phyloP scores from a whole-genome alignment of 2,888 invertebrate species.

The Rhingia rostrata region DNA sequence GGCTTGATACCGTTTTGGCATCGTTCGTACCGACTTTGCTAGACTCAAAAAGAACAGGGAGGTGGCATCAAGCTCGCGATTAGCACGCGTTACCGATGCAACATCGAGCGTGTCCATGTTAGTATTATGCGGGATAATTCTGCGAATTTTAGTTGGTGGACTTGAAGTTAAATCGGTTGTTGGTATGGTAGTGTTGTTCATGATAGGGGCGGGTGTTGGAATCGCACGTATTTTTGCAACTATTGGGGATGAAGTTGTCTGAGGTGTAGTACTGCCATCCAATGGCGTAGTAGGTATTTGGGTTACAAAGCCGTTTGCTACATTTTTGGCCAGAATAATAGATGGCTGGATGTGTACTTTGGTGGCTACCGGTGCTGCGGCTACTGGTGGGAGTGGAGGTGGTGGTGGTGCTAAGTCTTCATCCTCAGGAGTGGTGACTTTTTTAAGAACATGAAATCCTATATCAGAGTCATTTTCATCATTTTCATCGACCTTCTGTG shows the following conservation, averaged over 20 bases:
- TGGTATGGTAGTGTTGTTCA: conserved; percentile 45
- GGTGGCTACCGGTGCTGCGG: conserved; percentile 38
- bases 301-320: conserved; percentile 67
- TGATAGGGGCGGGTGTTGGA: conserved; percentile 56
- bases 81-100: conserved; percentile 80
- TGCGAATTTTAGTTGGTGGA: conserved; percentile 78
- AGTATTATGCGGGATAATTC: conserved; percentile 61
- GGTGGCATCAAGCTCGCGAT: conserved; percentile 82
- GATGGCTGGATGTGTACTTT: conserved; percentile 65
- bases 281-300: conserved; percentile 65
- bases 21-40: conserved; percentile 81
- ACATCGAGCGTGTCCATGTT: conserved; percentile 79
- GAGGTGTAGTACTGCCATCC: conserved; percentile 29
- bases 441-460: conserved; percentile 81
- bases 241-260: conserved; percentile 57
- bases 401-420: conserved; percentile 76
- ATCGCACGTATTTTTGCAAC: conserved; percentile 64
- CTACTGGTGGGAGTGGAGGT: conserved; percentile 30
- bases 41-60: conserved; percentile 81
- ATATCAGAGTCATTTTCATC: conserved; percentile 80
- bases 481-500: conserved; percentile 76
- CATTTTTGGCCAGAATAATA: conserved; percentile 65
- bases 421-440: conserved; percentile 78
- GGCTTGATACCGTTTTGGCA: conserved; percentile 82
- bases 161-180: conserved; percentile 75